Evolutionary conservation across 2,113 vertebrate species (phyloP), one percentile per base, ranked within the genome.

Genomic region (Hippocampus guttulatus): DNA sequence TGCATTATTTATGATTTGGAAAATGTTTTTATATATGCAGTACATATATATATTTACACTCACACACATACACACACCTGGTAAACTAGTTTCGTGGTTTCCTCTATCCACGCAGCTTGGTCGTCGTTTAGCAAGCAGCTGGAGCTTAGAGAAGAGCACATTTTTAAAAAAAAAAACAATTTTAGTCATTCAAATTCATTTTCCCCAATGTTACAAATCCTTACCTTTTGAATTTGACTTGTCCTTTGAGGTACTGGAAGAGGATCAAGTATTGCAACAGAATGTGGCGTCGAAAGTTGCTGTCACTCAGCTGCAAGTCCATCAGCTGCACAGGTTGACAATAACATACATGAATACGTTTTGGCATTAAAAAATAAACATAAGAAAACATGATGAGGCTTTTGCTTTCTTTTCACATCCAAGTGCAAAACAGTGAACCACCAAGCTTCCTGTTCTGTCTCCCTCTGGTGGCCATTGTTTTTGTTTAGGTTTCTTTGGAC

Each of bases 151-250:
- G 20, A 23, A 38, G 23, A 64, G 25, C 72, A 64, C 0, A 25
- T 52, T 52, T 21, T 45, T 27, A 5, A 18, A 49, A 49, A 49
- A n/a, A 0, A 1, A 16, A 18, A 20, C 2, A 0, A 11, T 11
- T 4, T 55, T 55, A n/a, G 9, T 23, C 1, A 55, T 55, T 55
- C 9, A 1, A 8, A n/a, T 23, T n/a, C 2, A 2, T n/a, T 10
- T n/a, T 0, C 2, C 3, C n/a, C n/a, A 18, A 55, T 23, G 52
- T 55, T 23, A 8, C 6, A 23, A 55, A 55, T 55, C 21, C 3
- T 23, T 93, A 98, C 97, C 96, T 99, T 92, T 98, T 99, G 90
- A 99, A 99, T 85, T 99, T 99, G 83, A 99, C 97, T 76, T 98
- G 97, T 41, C 96, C 97, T 80, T 95, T 98, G 70, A 99, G 92